Base-by-base conservation (phyloP, 2,888 invertebrate species). In the Napeogenes sylphis region DNA sequence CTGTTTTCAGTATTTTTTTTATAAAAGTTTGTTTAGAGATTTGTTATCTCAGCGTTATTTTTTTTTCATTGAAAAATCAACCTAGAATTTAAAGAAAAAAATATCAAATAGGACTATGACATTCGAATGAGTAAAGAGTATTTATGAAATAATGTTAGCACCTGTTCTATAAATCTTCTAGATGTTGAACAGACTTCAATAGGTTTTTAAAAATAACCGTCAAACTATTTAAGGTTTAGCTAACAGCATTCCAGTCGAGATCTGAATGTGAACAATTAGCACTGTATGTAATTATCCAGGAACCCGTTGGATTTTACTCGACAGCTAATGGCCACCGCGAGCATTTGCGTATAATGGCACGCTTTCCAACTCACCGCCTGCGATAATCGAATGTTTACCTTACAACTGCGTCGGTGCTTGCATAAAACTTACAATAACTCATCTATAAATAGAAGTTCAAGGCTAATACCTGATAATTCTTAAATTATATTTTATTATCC, bases 241-340 rank as follows among this genome's bases (percentile, higher is more conserved):
- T 46, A 65, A 58, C 56, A 38, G 62, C 58, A 58, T 58, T 55
- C 58, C 61, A 79, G 78, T 75, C 74, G 65, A 75, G 72, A 71
- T 70, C 71, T 73, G 70, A 68, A 68, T 71, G 71, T 68, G 75
- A 80, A 84, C 84, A 87, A 86, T 86, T 86, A 86, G 81, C 70
- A 71, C 70, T 69, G 74, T 72, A 68, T 71, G 82, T 82, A 86
- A 86, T 86, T 86, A 85, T 79, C 80, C 82, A 77, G 75, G 75
- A 75, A 76, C 71, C 79, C 78, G 77, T 74, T 80, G 77, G 75
- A 76, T 79, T 79, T 77, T 76, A 76, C 78, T 75, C 73, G 70
- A 71, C 67, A 76, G 73, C 75, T 84, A 82, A 85, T 83, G 78
- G 75, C 72, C 73, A 66, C 72, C 72, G 76, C 73, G 68, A 73